A percentile compares a stretch with the other conserved stretches of the same genome.
Evolutionary conservation across 2,113 vertebrate species (phyloP).

Genomic region (Strix uralensis): DNA sequence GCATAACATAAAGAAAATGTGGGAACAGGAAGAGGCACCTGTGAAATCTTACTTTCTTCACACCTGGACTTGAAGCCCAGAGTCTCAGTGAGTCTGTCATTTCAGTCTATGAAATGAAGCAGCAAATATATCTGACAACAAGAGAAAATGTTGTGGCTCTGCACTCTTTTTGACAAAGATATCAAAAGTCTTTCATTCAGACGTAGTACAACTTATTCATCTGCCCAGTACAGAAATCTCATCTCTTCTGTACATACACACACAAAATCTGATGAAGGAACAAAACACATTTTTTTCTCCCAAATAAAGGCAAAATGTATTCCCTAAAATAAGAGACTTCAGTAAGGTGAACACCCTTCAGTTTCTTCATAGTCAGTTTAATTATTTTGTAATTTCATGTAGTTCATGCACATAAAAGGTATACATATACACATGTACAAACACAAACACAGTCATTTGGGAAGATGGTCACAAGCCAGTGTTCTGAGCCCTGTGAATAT

Average conservation of each 20-base stretch:
- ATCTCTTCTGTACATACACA: background rate
- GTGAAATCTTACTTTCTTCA: background rate
- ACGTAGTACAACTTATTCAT: background rate
- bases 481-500: background rate
- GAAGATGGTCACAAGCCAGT: background rate
- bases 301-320: background rate
- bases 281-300: rapidly evolving
- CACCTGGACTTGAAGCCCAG: background rate
- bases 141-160: background rate
- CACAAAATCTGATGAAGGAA: background rate
- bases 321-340: background rate
- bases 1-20: background rate
- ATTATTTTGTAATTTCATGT: background rate
- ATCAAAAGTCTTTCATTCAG: background rate
- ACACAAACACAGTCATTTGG: background rate
- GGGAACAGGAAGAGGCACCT: background rate
- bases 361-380: background rate
- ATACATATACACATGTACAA: background rate
- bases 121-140: background rate
- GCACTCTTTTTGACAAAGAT: background rate
- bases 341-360: background rate
- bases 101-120: background rate
- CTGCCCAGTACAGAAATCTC: background rate
- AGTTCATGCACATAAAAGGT: background rate
- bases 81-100: background rate